phyloP scores from a whole-genome alignment of 2,797 vertebrate species.

The Microtus agrestis region DNA sequence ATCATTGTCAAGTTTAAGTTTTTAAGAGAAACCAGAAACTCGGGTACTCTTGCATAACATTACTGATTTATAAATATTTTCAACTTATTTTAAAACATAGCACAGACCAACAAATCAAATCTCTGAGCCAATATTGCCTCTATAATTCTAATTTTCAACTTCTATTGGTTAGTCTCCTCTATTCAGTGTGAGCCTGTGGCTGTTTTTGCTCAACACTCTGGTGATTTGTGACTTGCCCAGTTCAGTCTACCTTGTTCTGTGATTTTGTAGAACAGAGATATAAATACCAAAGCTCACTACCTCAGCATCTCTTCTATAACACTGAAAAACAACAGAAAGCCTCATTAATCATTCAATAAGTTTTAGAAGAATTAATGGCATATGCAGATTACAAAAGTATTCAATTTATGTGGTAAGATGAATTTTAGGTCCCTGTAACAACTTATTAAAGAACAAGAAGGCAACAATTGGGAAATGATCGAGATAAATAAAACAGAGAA shows the following conservation, averaged over 20 bases:
- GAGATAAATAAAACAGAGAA: neutral
- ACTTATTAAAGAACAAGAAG: neutral
- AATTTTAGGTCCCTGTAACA: neutral
- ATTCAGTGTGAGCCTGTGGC: neutral
- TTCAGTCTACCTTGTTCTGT: neutral
- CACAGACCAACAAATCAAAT: neutral
- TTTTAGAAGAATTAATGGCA: neutral
- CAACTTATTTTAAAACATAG: neutral
- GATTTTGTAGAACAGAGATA: neutral
- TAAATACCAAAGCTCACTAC: neutral
- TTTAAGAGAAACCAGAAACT: neutral
- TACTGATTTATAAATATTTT: conserved; percentile 2
- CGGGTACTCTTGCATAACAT: neutral
- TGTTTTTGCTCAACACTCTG: neutral
- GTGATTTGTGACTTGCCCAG: neutral
- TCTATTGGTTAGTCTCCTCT: neutral
- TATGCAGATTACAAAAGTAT: neutral
- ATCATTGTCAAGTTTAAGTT: neutral
- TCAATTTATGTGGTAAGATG: conserved; percentile 13
- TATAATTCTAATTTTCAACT: neutral
- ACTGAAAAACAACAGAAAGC: neutral
- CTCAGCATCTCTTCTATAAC: neutral
- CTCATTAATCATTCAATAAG: neutral
- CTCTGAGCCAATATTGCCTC: neutral
- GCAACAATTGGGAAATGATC: neutral